Conservation (phyloP, 2,888 invertebrate genomes). For the Netelia inedita region DNA sequence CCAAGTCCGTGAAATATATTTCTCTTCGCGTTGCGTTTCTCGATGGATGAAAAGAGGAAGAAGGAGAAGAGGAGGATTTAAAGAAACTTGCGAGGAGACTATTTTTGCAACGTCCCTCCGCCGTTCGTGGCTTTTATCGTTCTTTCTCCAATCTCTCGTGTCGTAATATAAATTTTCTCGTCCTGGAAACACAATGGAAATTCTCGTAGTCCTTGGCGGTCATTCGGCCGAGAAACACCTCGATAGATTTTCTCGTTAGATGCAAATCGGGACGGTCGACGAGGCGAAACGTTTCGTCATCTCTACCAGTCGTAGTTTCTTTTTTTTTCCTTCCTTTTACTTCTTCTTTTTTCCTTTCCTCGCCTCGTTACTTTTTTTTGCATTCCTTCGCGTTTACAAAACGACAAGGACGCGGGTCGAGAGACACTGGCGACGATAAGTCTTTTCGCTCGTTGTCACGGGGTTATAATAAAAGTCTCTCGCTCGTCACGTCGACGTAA, state of each 20-base stretch:
- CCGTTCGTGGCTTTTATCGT: neutral
- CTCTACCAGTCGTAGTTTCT: conserved; percentile 5
- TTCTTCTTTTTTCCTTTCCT: conserved; percentile 21
- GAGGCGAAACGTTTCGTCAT: conserved; percentile 42
- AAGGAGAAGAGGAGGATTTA: neutral
- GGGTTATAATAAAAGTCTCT: conserved; percentile 32
- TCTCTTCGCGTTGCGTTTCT: neutral
- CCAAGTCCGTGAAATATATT: conserved; percentile 16
- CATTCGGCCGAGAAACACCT: conserved; percentile 19
- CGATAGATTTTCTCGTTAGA: conserved; percentile 54
- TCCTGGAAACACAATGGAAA: neutral
- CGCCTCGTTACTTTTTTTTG: conserved; percentile 11
- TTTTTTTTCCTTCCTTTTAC: conserved; percentile 10
- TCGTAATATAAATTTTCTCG: neutral
- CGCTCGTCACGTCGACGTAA: conserved; percentile 49
- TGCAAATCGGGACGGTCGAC: conserved; percentile 45
- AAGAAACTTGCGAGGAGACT: neutral
- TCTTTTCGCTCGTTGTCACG: conserved; percentile 16
- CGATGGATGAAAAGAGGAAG: neutral
- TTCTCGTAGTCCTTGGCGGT: conserved; percentile 9
- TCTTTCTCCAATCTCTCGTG: neutral
- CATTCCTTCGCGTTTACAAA: conserved; percentile 22
- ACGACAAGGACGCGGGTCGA: conserved; percentile 37
- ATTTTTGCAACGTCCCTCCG: conserved; percentile 43
- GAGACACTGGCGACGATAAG: conserved; percentile 11